Evolutionary conservation across 2,888 invertebrate genomes (phyloP), one percentile per base, ranked within the genome.

Genomic region (Andricus curvator): DNA sequence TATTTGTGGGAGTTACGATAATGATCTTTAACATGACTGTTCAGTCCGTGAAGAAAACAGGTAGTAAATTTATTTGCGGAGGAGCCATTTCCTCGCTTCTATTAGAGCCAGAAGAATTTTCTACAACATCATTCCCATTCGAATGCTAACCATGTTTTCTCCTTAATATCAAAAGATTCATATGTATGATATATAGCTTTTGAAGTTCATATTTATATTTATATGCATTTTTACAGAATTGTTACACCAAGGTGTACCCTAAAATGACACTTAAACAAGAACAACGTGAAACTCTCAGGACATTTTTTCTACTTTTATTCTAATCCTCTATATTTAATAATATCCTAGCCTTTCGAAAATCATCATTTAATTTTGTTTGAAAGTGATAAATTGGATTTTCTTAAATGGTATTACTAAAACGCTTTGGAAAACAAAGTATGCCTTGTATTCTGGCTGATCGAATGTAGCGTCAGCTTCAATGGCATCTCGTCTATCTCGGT

Each of bases 1-100:
- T 70, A 70, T 70, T 70, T 51, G 70, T 70, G 51, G 51, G 29
- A 70, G 48, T 70, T 48, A 70, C 70, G 51, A 70, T 70, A 70
- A 70, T 51, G 48, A 70, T 70, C 51, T 70, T 48, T 48, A 70
- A 70, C 70, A 51, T 51, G 48, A 51, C 70, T 70, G 70, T 70
- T 70, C 29, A n/a, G 6, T 64, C 48, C 51, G 70, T 70, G 9
- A 25, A 70, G 48, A 70, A 70, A 70, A 70, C 51, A 51, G 70
- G 70, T 51, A 51, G 70, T 70, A 20, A 51, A 70, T 51, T 70
- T 70, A 70, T 51, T 70, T 70, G 70, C 51, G 17, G 70, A 70
- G 51, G 51, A 51, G 29, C 29, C 70, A 48, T 70, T 70, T 70
- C 51, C 70, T 70, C 51, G 48, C 51, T 70, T 70, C 51, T 70